Base-by-base conservation (phyloP, 2,888 invertebrate genomes). In the Oxycera nigricornis region DNA sequence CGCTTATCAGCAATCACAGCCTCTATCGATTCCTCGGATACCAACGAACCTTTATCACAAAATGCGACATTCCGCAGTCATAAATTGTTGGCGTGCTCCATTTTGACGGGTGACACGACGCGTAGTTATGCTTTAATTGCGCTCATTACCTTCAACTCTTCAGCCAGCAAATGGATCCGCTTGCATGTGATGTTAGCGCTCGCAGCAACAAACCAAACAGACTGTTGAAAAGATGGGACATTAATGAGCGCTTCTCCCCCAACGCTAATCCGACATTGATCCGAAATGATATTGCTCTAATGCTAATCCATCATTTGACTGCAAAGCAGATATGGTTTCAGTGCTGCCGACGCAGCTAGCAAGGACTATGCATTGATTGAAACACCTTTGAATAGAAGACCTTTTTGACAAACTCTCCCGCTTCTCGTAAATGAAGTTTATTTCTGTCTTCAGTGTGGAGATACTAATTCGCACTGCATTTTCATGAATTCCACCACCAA, bases 281-380 rank as follows among this genome's bases (percentile, higher is more conserved):
- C 61, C 26, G 61, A 6, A 31, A 61, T 61, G 1, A 26, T 61
- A 61, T 61, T 61, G 9, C 31, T 31, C 35, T 20, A 61, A 61
- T 61, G 61, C 61, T 61, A 61, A 61, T 61, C 61, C 35, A 61
- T 61, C 61, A 61, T 61, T 26, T 35, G 61, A 17, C 35, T 61
- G 55, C 55, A 6, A 24, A 22, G 46, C n/a, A 46, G 46, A 14
- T 46, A n/a, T 46, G 11, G 2, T 17, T 46, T 14, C 14, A 17
- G 55, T 9, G 55, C 55, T 55, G 55, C 55, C 55, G 14, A 2
- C 46, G 14, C 17, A 7, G 14, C 17, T 17, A 2, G 3, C n/a
- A n/a, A 46, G 35, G 35, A 35, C 11, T 7, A 11, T 35, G 35
- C 35, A 35, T 35, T n/a, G 17, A 46, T 7, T 35, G 35, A 11